Conservation (phyloP, 1,140 invertebrate species). For the Phymorhynchus buccinoides region DNA sequence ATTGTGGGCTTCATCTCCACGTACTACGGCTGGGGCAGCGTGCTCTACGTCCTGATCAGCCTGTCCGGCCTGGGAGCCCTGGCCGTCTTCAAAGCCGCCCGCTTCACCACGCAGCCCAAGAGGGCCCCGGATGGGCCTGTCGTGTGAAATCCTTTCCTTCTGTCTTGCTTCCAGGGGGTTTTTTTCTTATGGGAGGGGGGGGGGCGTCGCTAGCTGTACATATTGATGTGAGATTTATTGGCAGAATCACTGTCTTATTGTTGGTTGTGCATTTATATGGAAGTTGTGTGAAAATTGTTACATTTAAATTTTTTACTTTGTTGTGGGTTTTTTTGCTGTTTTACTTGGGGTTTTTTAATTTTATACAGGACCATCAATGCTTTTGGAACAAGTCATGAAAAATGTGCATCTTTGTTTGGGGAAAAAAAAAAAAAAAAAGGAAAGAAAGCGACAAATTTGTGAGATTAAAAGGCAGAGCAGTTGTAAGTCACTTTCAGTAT, state of each 20-base stretch:
- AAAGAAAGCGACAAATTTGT: too few relatives aligned
- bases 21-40: slow-evolving; percentile 75
- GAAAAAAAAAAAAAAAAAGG: too few relatives aligned
- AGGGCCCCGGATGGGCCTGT: neutral
- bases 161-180: neutral
- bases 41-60: slow-evolving; percentile 75
- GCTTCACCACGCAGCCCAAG: slow-evolving; percentile 36
- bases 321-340: neutral
- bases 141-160: neutral
- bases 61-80: slow-evolving; percentile 71
- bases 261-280: too few relatives aligned
- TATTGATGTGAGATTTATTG: too few relatives aligned
- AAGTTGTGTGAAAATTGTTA: neutral
- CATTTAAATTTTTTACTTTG: neutral
- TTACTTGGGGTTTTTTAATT: neutral
- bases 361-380: too few relatives aligned
- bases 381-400: too few relatives aligned
- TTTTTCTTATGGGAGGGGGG: neutral
- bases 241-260: too few relatives aligned
- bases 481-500: too few relatives aligned
- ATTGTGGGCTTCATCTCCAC: slow-evolving; percentile 74
- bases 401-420: too few relatives aligned
- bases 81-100: slow-evolving; percentile 66
- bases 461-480: too few relatives aligned
- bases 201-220: too few relatives aligned